Evolutionary conservation across 2,797 vertebrate genomes (phyloP).

Genomic region (Enteromius unitaeniatus): DNA sequence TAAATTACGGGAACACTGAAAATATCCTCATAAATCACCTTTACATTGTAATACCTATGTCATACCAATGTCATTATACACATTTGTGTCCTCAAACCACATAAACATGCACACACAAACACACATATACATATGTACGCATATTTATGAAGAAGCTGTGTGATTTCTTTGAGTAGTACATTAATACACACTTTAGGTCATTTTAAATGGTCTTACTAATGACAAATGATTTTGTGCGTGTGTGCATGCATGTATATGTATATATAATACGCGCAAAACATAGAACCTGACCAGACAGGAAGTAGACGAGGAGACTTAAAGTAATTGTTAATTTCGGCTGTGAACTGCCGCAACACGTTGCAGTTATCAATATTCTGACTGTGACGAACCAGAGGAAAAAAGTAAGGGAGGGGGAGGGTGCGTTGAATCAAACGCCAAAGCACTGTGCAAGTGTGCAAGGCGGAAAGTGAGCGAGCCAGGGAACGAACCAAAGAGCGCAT

Average conservation of each 20-base stretch:
- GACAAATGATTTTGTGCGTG: no score
- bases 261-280: neutral
- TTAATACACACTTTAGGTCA: no score
- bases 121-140: no score
- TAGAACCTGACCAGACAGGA: slow-evolving; percentile 53
- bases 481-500: slow-evolving; percentile 78
- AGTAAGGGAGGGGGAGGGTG: slow-evolving; percentile 67
- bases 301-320: slow-evolving; percentile 69
- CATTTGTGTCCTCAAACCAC: no score
- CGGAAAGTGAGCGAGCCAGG: slow-evolving; percentile 79
- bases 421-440: slow-evolving; percentile 75
- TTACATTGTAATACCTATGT: no score
- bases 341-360: slow-evolving; percentile 78
- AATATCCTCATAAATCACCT: no score
- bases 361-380: slow-evolving; percentile 83
- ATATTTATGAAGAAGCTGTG: no score
- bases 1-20: no score
- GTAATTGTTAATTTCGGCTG: slow-evolving; percentile 76
- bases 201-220: no score
- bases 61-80: no score
- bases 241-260: neutral
- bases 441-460: slow-evolving; percentile 71
- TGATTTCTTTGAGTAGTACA: no score
- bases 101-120: no score
- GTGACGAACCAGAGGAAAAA: slow-evolving; percentile 74